Conservation (phyloP, 2,113 vertebrate genomes). For the Mola mola region DNA sequence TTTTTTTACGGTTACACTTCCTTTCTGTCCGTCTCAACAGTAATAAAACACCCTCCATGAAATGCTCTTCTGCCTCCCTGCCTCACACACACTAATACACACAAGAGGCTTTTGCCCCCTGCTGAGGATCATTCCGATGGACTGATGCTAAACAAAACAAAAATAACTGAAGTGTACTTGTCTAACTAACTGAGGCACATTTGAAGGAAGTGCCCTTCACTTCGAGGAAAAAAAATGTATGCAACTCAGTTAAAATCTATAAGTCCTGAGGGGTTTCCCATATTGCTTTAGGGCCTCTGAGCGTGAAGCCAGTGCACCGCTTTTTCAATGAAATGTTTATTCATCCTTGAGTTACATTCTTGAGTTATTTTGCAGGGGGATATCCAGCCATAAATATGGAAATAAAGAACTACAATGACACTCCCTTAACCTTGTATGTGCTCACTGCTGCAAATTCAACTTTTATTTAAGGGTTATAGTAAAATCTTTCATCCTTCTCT, state of each 20-base stretch:
- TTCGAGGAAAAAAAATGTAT: slow-evolving; percentile 15
- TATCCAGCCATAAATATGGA: slow-evolving; percentile 44
- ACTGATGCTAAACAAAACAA: slow-evolving; percentile 45
- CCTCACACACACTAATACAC: slow-evolving; percentile 3
- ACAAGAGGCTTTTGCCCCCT: slow-evolving; percentile 28
- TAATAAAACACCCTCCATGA: neutral
- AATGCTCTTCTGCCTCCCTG: neutral
- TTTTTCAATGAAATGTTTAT: slow-evolving; percentile 49
- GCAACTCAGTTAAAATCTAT: slow-evolving; percentile 37
- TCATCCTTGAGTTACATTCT: slow-evolving; percentile 35
- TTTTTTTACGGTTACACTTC: neutral
- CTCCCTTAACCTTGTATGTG: slow-evolving; percentile 31
- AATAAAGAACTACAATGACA: slow-evolving; percentile 32
- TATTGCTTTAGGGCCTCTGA: slow-evolving; percentile 47
- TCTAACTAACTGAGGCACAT: slow-evolving; percentile 42
- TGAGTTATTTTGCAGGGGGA: slow-evolving; percentile 27
- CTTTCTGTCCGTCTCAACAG: neutral
- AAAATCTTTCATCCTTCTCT: neutral
- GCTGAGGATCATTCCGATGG: slow-evolving; percentile 51
- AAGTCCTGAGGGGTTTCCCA: slow-evolving; percentile 46
- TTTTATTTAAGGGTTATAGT: slow-evolving; percentile 8
- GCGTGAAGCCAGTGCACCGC: slow-evolving; percentile 9
- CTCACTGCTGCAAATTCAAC: slow-evolving; percentile 23
- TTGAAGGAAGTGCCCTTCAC: slow-evolving; percentile 23
- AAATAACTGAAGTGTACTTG: slow-evolving; percentile 47